phyloP scores from a whole-genome alignment of 2,797 vertebrate genomes.

The Gymnothorax reevesii region DNA sequence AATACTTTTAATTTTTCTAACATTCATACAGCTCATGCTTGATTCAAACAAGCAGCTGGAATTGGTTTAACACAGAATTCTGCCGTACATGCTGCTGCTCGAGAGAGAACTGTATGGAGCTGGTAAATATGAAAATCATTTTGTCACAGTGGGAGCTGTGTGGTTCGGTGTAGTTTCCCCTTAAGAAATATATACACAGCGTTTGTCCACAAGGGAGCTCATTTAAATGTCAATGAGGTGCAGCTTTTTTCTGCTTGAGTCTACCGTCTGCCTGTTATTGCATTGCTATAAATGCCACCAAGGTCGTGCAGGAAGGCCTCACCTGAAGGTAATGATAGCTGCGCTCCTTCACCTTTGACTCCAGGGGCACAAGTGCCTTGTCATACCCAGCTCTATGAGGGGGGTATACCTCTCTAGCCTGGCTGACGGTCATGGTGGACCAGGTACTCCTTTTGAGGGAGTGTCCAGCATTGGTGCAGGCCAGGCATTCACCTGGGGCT shows the following conservation, averaged over 20 bases:
- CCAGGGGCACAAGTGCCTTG: slow-evolving; percentile 89
- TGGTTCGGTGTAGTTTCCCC: slow-evolving; percentile 33
- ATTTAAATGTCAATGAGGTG: slow-evolving; percentile 52
- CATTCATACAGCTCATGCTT: not conserved
- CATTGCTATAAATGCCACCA: slow-evolving; percentile 34
- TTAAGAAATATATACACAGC: slow-evolving; percentile 30
- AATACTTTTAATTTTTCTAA: not conserved
- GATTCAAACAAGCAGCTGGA: not conserved
- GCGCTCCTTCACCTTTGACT: slow-evolving; percentile 87
- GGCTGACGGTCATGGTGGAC: slow-evolving; percentile 98
- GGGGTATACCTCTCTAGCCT: slow-evolving; percentile 93
- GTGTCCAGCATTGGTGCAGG: slow-evolving; percentile 87
- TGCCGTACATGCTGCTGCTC: not conserved
- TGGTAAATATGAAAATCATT: not conserved
- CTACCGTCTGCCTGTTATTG: slow-evolving; percentile 1
- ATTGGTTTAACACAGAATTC: not conserved
- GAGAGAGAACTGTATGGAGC: not conserved
- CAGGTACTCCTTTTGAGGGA: slow-evolving; percentile 95
- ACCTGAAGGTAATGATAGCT: slow-evolving; percentile 97
- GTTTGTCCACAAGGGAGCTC: slow-evolving; percentile 44
- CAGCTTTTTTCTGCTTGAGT: not conserved
- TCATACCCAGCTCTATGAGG: slow-evolving; percentile 76
- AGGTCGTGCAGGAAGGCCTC: slow-evolving; percentile 25
- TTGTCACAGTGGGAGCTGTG: slow-evolving; percentile 12
- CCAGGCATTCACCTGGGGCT: slow-evolving; percentile 88